phyloP scores from a whole-genome alignment of 2,113 vertebrate genomes.

The Opisthocomus hoazin region DNA sequence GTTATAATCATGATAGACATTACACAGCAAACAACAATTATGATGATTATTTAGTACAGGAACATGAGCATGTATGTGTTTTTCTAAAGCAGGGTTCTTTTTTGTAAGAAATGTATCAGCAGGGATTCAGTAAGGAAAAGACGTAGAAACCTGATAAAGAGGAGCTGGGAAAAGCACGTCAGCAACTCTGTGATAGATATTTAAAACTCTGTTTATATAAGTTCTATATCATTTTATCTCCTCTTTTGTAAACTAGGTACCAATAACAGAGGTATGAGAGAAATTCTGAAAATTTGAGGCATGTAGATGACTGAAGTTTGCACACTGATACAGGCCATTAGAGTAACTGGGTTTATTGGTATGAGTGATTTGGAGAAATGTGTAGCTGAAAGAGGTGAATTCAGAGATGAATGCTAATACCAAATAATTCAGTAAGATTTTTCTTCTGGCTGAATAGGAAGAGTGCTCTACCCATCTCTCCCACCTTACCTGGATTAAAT shows the following conservation, averaged over 20 bases:
- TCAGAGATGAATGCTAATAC: background rate
- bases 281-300: background rate
- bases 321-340: background rate
- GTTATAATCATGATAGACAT: rapidly evolving
- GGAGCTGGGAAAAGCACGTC: background rate
- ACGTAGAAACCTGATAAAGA: background rate
- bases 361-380: background rate
- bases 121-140: background rate
- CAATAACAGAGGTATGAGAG: background rate
- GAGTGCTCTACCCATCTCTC: background rate
- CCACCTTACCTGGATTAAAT: background rate
- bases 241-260: background rate
- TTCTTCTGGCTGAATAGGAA: background rate
- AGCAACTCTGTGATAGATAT: background rate
- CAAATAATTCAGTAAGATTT: background rate
- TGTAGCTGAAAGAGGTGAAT: background rate
- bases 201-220: background rate
- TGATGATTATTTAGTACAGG: background rate
- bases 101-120: background rate
- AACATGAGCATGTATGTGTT: background rate
- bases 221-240: background rate
- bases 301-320: background rate
- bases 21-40: background rate
- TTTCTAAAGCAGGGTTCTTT: background rate
- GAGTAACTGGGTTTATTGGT: background rate